Conservation (phyloP, 1,140 invertebrate genomes). For the Chlorops oryzae region DNA sequence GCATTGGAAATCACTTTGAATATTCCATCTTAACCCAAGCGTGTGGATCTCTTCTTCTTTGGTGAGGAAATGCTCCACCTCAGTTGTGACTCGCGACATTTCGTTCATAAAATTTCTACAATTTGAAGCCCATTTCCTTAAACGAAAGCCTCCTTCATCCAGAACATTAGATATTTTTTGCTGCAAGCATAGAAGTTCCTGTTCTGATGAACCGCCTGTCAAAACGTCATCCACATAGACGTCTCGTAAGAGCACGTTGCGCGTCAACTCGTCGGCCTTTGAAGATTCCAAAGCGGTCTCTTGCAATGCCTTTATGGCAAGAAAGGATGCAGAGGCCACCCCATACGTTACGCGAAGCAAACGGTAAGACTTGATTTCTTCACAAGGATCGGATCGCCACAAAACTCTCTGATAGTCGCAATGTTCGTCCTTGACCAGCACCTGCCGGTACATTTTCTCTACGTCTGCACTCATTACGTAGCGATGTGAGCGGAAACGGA, state of each 20-base stretch:
- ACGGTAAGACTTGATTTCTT: conserved; percentile 9
- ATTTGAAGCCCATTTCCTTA: no score
- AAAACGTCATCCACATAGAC: neutral
- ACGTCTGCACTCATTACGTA: conserved; percentile 33
- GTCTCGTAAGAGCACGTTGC: neutral
- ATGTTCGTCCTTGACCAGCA: conserved; percentile 10
- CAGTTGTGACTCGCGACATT: no score
- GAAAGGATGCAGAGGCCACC: conserved; percentile 28
- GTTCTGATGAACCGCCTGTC: no score
- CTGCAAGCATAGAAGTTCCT: no score
- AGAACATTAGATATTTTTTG: no score
- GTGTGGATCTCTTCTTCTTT: no score
- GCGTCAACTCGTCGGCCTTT: neutral
- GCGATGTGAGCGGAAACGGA: conserved; percentile 31
- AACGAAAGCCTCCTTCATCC: no score
- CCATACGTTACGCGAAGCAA: conserved; percentile 34
- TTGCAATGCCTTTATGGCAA: conserved; percentile 32
- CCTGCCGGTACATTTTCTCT: conserved; percentile 39
- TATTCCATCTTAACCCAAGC: no score
- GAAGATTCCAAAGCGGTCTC: conserved; percentile 21
- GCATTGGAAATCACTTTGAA: no score
- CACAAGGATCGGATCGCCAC: conserved; percentile 17
- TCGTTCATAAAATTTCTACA: no score
- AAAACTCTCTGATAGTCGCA: conserved; percentile 3
- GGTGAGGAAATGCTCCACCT: no score